phyloP scores from a whole-genome alignment of 2,113 vertebrate genomes.

The Gnathonemus echidnorhynchus region DNA sequence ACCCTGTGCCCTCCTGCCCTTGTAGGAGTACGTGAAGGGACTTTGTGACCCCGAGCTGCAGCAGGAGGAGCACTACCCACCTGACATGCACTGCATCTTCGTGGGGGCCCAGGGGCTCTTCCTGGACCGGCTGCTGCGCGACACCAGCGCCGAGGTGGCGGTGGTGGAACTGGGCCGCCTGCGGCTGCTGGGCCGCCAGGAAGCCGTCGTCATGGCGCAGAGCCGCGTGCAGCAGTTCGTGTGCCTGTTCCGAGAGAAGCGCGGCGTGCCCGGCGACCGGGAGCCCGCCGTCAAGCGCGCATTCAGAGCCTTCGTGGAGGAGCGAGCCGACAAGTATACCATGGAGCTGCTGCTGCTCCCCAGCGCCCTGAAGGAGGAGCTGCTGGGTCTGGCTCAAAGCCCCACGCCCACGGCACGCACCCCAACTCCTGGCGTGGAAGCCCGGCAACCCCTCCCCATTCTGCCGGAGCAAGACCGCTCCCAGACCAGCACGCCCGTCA shows the following conservation, averaged over 20 bases:
- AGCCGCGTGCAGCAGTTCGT: constrained; percentile 90
- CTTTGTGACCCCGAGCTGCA: constrained; percentile 89
- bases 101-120: constrained; percentile 79
- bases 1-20: not conserved
- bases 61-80: constrained; percentile 80
- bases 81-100: constrained; percentile 96
- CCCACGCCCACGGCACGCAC: constrained; percentile 36
- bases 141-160: constrained; percentile 83
- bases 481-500: constrained; percentile 79
- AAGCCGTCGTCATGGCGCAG: constrained; percentile 91
- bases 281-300: constrained; percentile 78
- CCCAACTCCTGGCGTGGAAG: constrained; percentile 24
- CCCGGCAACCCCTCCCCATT: constrained; percentile 22
- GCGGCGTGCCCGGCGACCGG: constrained; percentile 62
- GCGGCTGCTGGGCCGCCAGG: constrained; percentile 69
- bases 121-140: constrained; percentile 77
- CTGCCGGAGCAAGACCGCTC: constrained; percentile 67
- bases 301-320: constrained; percentile 85
- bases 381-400: constrained; percentile 70
- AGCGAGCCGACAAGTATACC: constrained; percentile 81
- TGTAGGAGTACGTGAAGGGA: constrained; percentile 87
- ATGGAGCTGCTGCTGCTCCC: constrained; percentile 93
- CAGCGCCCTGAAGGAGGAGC: constrained; percentile 83
- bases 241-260: constrained; percentile 79
- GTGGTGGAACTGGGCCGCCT: constrained; percentile 76